Evolutionary conservation across 2,888 invertebrate species (phyloP), one percentile per base, ranked within the genome.

Genomic region (Ochropacha duplaris): DNA sequence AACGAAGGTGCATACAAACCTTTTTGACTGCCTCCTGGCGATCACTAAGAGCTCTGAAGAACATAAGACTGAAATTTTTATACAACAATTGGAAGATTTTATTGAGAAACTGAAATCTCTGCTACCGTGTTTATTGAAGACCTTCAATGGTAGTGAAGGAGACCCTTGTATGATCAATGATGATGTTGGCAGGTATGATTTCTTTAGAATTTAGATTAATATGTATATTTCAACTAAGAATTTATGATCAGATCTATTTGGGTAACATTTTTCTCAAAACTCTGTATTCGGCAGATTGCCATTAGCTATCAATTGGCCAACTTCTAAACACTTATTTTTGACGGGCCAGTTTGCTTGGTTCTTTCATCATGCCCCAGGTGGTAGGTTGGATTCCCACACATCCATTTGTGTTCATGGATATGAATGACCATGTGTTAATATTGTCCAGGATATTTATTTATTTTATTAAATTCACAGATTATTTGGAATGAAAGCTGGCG

Each of bases 11-110:
- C 91, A 92, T 74, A 83, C 86, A 22, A 86, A 88, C 61, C 71
- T 92, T 54, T 92, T 90, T 72, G 87, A 89, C 65, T 92, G 91
- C 58, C 76, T 92, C 4, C 68, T 88, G 50, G 86, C 88, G 0
- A 88, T 91, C 44, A 76, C 90, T 22, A 84, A 87, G 59, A 79
- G 84, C 5, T 73, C 87, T 0, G 83, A 84, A 19, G 81, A 72
- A 22, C 81, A 88, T 56, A 76, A 81, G 55, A 83, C 86, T 0
- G 84, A 84, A 56, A 86, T 88, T 51, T 86, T 92, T 62, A 75
- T 92, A 22, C 86, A 90, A 58, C 92, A 92, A 60, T 61, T 92
- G 55, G 86, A 90, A 58, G 83, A 87, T 36, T 68, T 92, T 12
- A 81, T 91, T 54, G 82, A 81, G 1, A 90, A 87, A 61, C 75